Evolutionary conservation across 2,888 invertebrate species (phyloP), one percentile per base, ranked within the genome.

Genomic region (Diaperis boleti): DNA sequence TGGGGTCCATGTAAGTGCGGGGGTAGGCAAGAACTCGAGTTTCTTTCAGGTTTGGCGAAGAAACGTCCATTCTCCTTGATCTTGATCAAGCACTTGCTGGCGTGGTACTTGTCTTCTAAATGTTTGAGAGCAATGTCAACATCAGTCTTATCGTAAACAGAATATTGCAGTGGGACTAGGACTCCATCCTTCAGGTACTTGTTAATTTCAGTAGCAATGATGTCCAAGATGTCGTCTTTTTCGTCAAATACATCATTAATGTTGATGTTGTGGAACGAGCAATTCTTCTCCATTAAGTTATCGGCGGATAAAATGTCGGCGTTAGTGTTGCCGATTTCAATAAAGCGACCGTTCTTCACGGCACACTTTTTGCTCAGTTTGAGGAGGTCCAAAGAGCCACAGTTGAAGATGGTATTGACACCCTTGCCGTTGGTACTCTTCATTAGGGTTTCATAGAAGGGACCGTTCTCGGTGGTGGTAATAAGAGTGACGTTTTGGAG

Each of bases 401-500:
- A 87, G 77, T 89, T 89, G 45, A 89, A 79, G 1, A 88, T 84
- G 41, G 87, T 76, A 74, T 88, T 85, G 4, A 88, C 87, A 47
- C 87, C 86, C 72, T 81, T 79, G 3, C 88, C 88, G 35, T 82
- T 78, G 0, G 87, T 87, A 50, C 79, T 80, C 62, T 79, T 80
- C 71, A 85, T 78, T 37, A 89, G 80, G 71, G 85, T 82, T 66
- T 82, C 81, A 74, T 65, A 59, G 31, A 65, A 67, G 1, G 33
- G 45, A 35, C 13, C 45, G n/a, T 7, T 20, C 17, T 29, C 42
- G 15, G 10, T 17, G 7, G 18, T 18, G 10, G 87, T 86, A 76
- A 88, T 88, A 79, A 98, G 91, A 82, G 93, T 86, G 33, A 83
- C 83, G 55, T 90, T 90, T 41, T 85, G 86, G 67, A 97, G 83